Evolutionary conservation across 1,140 invertebrate genomes (phyloP).

Genomic region (Temnothorax longispinosus): DNA sequence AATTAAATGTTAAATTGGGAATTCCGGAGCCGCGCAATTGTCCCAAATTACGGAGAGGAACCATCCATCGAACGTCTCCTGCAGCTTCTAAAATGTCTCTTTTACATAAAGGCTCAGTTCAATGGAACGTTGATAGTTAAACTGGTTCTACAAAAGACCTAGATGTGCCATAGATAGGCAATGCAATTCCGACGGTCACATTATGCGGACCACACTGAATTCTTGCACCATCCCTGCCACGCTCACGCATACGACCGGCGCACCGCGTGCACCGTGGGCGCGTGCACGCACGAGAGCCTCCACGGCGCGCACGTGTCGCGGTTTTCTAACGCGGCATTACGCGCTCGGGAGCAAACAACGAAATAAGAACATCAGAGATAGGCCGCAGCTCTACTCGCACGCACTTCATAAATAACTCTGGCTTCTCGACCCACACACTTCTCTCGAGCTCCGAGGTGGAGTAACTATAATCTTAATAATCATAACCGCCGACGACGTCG

Average conservation of each 20-base stretch:
- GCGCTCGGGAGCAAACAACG: slow-evolving; percentile 71
- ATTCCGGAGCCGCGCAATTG: not conserved
- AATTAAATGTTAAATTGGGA: slow-evolving; percentile 46
- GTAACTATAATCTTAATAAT: slow-evolving; percentile 72
- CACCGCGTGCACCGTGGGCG: slow-evolving; percentile 9
- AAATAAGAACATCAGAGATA: slow-evolving; percentile 81
- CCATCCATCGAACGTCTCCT: not conserved
- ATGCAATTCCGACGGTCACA: not conserved
- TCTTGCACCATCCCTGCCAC: not conserved
- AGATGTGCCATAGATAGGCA: not conserved
- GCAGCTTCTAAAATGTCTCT: not conserved
- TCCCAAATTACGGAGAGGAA: not conserved
- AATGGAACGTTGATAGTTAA: not conserved
- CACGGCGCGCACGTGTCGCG: slow-evolving; percentile 76
- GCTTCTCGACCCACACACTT: slow-evolving; percentile 59
- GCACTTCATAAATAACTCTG: slow-evolving; percentile 76
- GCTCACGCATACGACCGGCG: slow-evolving; percentile 8
- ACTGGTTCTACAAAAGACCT: not conserved
- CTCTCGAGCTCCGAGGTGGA: slow-evolving; percentile 32
- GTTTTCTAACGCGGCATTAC: slow-evolving; percentile 72
- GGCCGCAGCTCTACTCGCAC: slow-evolving; percentile 47
- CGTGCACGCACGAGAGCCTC: slow-evolving; percentile 24
- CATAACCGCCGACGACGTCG: slow-evolving; percentile 51
- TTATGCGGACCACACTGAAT: not conserved
- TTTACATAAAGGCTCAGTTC: not conserved